Conservation (phyloP, 2,888 invertebrate genomes). For the Cheilosia urbana region DNA sequence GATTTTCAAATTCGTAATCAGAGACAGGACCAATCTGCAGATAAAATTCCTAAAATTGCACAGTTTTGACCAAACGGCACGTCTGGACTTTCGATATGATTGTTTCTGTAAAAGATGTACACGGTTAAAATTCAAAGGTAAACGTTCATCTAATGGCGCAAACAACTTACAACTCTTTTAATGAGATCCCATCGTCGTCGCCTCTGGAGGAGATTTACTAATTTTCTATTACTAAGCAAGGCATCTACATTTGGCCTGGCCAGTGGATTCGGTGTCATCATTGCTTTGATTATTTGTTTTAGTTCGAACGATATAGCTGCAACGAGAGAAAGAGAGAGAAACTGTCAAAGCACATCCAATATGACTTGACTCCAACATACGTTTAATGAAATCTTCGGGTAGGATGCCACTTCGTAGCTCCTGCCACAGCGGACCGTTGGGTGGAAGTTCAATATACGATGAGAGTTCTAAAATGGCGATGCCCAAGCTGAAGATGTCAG, state of each 20-base stretch:
- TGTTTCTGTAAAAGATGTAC: conserved; percentile 78
- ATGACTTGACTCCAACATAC: conserved; percentile 78
- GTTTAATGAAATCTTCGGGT: conserved; percentile 84
- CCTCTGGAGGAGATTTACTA: conserved; percentile 78
- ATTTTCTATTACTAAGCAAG: conserved; percentile 83
- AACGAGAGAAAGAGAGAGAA: conserved; percentile 31
- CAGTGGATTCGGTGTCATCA: conserved; percentile 85
- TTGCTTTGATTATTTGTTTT: conserved; percentile 84
- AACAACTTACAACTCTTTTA: conserved; percentile 79
- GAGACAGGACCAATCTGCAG: conserved; percentile 78
- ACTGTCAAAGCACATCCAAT: no score
- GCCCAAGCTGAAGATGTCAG: conserved; percentile 91
- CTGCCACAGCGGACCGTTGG: conserved; percentile 89
- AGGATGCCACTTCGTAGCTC: conserved; percentile 85
- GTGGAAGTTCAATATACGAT: conserved; percentile 88
- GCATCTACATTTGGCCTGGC: conserved; percentile 85
- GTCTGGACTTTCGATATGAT: conserved; percentile 80
- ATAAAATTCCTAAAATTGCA: conserved; percentile 81
- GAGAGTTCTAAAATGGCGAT: conserved; percentile 89
- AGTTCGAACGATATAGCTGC: conserved; percentile 85
- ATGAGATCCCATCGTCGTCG: conserved; percentile 80
- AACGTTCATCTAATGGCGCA: not conserved
- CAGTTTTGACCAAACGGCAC: conserved; percentile 81
- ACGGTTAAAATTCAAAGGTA: not conserved
- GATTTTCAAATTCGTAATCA: conserved; percentile 79